Conservation (phyloP, 2,113 vertebrate species). For the Sclerurus mexicanus region DNA sequence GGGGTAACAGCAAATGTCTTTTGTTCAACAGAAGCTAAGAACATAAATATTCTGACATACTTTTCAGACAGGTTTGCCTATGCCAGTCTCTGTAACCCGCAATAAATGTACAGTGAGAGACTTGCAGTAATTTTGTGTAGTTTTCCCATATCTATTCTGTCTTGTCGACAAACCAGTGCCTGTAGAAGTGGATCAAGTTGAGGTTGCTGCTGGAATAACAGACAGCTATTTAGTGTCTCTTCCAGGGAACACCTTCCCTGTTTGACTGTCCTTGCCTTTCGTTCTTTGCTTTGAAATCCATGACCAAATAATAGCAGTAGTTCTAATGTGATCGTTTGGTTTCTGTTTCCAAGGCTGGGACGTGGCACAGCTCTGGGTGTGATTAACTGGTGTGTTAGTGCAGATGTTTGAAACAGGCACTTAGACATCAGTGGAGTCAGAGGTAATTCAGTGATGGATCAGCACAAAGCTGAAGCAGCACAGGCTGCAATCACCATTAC, state of each 20-base stretch:
- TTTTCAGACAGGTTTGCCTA: not conserved
- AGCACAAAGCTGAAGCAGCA: not conserved
- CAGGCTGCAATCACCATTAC: not conserved
- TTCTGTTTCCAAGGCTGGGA: not conserved
- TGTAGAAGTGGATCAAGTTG: not conserved
- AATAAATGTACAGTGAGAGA: not conserved
- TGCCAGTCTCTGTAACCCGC: not conserved
- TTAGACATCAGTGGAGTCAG: not conserved
- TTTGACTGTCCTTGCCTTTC: not conserved
- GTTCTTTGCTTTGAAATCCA: not conserved
- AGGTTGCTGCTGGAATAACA: not conserved
- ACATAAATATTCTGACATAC: not conserved
- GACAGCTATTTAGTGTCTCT: not conserved
- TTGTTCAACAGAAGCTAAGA: not conserved
- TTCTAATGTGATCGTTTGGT: not conserved
- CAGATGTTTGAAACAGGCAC: not conserved
- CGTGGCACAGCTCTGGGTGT: not conserved
- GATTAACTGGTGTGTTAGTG: not conserved
- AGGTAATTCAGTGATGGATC: not conserved
- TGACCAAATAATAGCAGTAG: not conserved
- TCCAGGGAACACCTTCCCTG: accelerated
- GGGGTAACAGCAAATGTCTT: not conserved
- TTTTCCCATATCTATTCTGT: not conserved
- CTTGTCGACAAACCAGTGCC: not conserved
- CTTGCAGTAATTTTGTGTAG: not conserved